phyloP scores from a whole-genome alignment of 2,888 invertebrate genomes.

The Zygothrica quintamaculata region DNA sequence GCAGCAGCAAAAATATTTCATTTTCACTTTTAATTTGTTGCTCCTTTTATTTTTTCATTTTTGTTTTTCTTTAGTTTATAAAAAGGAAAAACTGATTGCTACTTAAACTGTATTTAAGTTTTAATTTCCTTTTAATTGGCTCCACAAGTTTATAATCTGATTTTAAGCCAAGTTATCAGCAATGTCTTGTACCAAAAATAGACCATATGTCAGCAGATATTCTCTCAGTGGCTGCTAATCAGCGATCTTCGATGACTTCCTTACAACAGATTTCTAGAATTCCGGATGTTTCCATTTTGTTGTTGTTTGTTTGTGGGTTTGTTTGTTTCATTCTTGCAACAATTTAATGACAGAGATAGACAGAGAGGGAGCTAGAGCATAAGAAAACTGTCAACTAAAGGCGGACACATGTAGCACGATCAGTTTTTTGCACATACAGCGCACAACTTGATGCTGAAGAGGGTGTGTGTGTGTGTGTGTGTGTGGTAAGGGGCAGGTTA shows the following conservation, averaged over 20 bases:
- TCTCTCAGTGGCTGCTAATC: constrained; percentile 34
- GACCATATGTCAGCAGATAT: constrained; percentile 15
- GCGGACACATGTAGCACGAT: constrained; percentile 78
- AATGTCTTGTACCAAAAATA: constrained; percentile 5
- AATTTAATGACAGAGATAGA: constrained; percentile 66
- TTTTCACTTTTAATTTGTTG: background rate
- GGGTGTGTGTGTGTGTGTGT: no score
- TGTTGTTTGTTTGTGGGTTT: constrained; percentile 6
- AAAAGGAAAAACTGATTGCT: no score
- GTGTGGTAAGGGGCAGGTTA: no score
- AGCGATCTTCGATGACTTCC: constrained; percentile 40
- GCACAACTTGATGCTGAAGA: constrained; percentile 24
- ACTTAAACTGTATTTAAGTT: no score
- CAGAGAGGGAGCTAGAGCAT: constrained; percentile 71
- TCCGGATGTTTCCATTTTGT: constrained; percentile 37
- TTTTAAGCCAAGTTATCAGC: constrained; percentile 1
- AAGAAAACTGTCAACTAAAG: constrained; percentile 79
- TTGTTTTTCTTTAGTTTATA: background rate
- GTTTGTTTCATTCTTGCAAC: constrained; percentile 40
- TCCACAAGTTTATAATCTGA: background rate
- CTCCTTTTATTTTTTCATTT: background rate
- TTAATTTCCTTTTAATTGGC: constrained; percentile 10
- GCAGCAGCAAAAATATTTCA: background rate
- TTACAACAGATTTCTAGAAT: constrained; percentile 27
- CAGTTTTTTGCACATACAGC: constrained; percentile 54